Percentiles rank a stretch among this genome's conserved stretches.
These are phyloP conservation scores for Urosaurus nigricauda DNA, from an alignment of 2,797 vertebrate species.

Conservation along the genomic window DNA sequence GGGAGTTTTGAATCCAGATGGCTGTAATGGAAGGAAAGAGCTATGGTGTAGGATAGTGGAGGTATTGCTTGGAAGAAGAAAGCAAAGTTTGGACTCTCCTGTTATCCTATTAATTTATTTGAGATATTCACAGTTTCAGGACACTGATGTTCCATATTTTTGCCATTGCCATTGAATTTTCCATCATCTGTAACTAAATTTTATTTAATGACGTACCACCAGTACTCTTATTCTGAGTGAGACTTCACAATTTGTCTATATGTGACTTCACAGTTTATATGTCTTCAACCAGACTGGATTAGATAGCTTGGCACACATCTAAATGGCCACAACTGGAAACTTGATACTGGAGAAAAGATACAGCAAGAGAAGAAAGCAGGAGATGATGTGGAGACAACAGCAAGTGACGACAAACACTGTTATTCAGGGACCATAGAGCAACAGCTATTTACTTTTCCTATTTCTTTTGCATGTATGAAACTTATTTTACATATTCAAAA, in stretches of 20 bases:
- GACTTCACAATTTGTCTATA: not conserved
- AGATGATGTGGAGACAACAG: not conserved
- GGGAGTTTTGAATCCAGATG: not conserved
- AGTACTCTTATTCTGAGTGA: not conserved
- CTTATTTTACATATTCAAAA: conserved; percentile 54
- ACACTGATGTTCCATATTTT: not conserved
- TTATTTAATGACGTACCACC: not conserved
- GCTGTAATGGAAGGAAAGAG: not conserved
- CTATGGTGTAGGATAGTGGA: no score
- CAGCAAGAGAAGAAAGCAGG: not conserved
- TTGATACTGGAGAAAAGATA: not conserved
- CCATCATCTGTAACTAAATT: not conserved
- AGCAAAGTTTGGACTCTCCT: not conserved
- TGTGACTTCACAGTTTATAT: not conserved
- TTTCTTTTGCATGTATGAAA: conserved; percentile 70
- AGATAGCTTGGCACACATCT: not conserved
- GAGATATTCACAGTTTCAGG: not conserved
- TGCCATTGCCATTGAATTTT: not conserved
- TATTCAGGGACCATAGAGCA: not conserved
- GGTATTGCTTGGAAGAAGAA: not conserved
- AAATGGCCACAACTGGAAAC: not conserved
- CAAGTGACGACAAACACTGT: conserved; percentile 28
- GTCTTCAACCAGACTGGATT: not conserved
- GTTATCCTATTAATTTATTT: not conserved
- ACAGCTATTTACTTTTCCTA: conserved; percentile 43